Percentiles rank a stretch among this genome's conserved stretches.
Evolutionary conservation across 92 coral and sea anemone genomes (phyloP).

Genomic region (Hydrozoanthus gracilis): DNA sequence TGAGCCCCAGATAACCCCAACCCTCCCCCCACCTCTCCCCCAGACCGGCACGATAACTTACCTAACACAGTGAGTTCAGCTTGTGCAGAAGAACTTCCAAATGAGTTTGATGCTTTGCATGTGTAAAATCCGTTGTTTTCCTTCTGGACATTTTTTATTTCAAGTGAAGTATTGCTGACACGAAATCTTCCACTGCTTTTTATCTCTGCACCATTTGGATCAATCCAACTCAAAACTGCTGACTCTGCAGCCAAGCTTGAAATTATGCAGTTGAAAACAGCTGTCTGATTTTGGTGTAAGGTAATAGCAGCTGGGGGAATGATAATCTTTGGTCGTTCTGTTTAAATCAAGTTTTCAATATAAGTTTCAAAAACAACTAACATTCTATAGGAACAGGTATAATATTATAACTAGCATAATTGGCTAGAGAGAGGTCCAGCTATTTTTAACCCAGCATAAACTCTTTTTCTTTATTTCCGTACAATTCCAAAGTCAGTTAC

Average conservation of each 20-base stretch:
- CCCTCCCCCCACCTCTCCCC: no score
- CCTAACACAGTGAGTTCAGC: slow-evolving; percentile 81
- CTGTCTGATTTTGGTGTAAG: slow-evolving; percentile 76
- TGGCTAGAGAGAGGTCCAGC: no score
- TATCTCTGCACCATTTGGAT: slow-evolving; percentile 35
- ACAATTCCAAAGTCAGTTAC: no score
- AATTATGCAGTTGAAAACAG: slow-evolving; percentile 69
- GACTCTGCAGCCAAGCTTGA: background rate
- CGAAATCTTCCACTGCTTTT: slow-evolving; percentile 60
- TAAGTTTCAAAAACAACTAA: no score
- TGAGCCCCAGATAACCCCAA: background rate
- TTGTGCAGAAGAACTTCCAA: slow-evolving; percentile 73
- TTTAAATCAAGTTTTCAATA: background rate
- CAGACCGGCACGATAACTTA: slow-evolving; percentile 31
- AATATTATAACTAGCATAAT: no score
- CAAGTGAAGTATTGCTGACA: slow-evolving; percentile 68
- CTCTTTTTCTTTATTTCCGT: no score
- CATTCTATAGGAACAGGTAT: no score
- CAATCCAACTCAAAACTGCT: slow-evolving; percentile 58
- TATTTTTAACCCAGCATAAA: no score
- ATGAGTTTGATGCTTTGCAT: slow-evolving; percentile 69
- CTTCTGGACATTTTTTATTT: slow-evolving; percentile 60
- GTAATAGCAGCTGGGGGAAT: slow-evolving; percentile 60
- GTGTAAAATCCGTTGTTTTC: slow-evolving; percentile 76
- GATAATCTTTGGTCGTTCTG: slow-evolving; percentile 68